Base-by-base conservation (phyloP, 2,888 invertebrate genomes). In the Cephus spinipes region DNA sequence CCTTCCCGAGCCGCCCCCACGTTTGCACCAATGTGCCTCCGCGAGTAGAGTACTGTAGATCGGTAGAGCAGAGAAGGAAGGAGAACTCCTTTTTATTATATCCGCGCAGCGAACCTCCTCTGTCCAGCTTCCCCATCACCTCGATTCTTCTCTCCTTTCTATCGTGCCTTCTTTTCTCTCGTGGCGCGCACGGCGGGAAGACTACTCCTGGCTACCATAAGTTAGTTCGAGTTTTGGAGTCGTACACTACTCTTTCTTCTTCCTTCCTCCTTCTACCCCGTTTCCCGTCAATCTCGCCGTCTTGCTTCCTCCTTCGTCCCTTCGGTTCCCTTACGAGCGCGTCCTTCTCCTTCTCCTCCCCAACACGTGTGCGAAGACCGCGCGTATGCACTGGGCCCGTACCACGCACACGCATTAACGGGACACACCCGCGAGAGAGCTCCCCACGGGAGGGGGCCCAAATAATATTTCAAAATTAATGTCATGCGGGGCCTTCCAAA, bases 381-480 rank as follows among this genome's bases (percentile, higher is more conserved):
- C 35, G 69, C 79, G 76, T 75, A 11, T 15, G 35, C 34, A 76
- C 69, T 30, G 11, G 31, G n/a, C 34, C 74, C 74, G 75, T 23
- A 55, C 36, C 74, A 75, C 78, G 75, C 73, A 75, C 78, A 76
- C 78, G 76, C 71, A n/a, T 34, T 40, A 77, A 76, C 73, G 78
- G 77, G 82, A 82, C 82, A 81, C 82, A 82, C 82, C 82, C 82
- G 82, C 79, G 81, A 68, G 69, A 71, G 71, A 12, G 77, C 73
- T 74, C 80, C 77, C 82, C 79, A 69, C 80, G 77, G 76, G 80
- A 81, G 81, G 83, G 81, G 85, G 84, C 79, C 83, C 85, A 87
- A 90, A 89, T 89, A 90, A 90, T 90, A 90, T 88, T 90, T 90
- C 87, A 89, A 90, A 90, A 90, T 90, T 90, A 90, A 90, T 87